Evolutionary conservation across 1,140 invertebrate species (phyloP), one percentile per base, ranked within the genome.

Genomic region (Magallana gigas): DNA sequence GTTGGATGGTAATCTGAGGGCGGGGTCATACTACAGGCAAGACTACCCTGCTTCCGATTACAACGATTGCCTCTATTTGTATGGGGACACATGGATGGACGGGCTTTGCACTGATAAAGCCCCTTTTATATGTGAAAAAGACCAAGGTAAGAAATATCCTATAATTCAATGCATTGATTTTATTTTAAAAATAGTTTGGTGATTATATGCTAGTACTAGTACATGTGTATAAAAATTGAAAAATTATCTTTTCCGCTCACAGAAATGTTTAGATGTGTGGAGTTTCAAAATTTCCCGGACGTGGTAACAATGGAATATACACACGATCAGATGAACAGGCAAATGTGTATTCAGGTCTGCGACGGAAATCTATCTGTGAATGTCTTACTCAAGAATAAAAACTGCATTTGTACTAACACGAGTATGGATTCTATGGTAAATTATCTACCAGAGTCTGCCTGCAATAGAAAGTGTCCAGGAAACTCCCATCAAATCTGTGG

Each of bases 261-360:
- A 76, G 68, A 11, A 12, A 76, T 23, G 68, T 76, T 36, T 12
- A 36, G 23, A 76, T 76, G 68, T 23, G 68, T 76, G 18, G 68
- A 76, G 12, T 76, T 29, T 9, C 23, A 76, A 11, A 23, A 23
- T 23, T 29, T 8, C 23, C 18, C 68, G 23, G 68, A 76, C 29
- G 23, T 76, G 12, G 68, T 12, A 11, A 12, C 36, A 23, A 12
- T 12, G 8, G 36, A 36, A 76, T 29, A 36, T 3, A 76, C 68
- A 76, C 23, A 76, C 23, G 68, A 11, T 5, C 68, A 76, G 8
- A 76, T 76, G 68, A 76, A 76, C 68, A 76, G 68, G 36, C 68
- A 76, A 12, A 8, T 76, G 68, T 76, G 68, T 76, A 76, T 76
- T 36, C 68, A 76, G 14, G 23, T 76, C 8, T 76, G 68, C 36